Evolutionary conservation across 2,113 vertebrate species (phyloP), one percentile per base, ranked within the genome.

Genomic region (Machaerirhynchus nigripectus): DNA sequence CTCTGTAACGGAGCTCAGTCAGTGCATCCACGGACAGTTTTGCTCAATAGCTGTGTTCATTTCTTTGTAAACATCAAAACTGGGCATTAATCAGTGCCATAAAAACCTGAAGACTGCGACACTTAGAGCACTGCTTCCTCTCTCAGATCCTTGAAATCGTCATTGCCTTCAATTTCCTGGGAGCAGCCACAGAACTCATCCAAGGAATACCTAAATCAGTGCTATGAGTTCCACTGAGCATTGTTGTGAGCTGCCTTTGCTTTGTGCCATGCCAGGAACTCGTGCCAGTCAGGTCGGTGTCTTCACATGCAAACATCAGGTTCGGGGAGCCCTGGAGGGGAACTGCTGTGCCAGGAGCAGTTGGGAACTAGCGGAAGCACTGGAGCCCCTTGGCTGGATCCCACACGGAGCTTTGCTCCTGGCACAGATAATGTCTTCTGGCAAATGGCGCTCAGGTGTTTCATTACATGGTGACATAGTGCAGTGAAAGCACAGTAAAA

Each of bases 171-270:
- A 11, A 1, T 52, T 65, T 33, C 17, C 30, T 85, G 52, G 52
- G n/a, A 46, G 11, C 1, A 55, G 40, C 31, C 19, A 1, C 1
- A 27, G 65, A 42, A 10, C 5, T 85, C 7, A 14, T 1, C 23
- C 65, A 30, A 61, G 67, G n/a, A 56, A 8, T 49, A 9, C 16
- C 31, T 44, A 1, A 5, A 12, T 55, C 37, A 31, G 55, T 6
- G 59, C 18, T 31, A 13, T 13, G 42, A 31, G 15, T 2, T 57
- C 33, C 21, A 4, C 9, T 31, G 20, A 39, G 77, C 50, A 1
- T 12, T 37, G 61, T 18, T 46, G 35, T 3, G 8, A 31, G 44
- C 39, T 68, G 52, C 27, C 2, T 59, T 71, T 14, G 0, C 39
- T 46, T 30, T 40, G 39, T 84, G 53, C 47, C 33, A 0, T n/a